Evolutionary conservation across 2,888 invertebrate species (phyloP).

Genomic region (Leptopterna dolabrata): DNA sequence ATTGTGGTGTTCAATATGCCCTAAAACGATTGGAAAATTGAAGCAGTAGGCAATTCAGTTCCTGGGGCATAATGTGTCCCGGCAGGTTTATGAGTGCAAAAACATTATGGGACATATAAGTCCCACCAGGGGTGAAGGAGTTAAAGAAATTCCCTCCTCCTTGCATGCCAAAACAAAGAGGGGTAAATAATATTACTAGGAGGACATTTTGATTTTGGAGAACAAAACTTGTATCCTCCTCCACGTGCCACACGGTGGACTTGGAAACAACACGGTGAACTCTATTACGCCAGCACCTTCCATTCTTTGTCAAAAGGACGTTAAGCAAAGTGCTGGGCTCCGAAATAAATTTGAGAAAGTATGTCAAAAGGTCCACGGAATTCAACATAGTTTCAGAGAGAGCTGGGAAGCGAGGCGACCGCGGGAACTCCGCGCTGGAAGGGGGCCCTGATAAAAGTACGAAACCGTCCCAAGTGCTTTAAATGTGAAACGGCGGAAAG

Average conservation of each 20-base stretch:
- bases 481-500: conserved; percentile 37
- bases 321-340: not conserved
- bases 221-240: too few species aligned
- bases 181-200: too few species aligned
- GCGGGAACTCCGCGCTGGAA: conserved; percentile 8
- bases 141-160: too few species aligned
- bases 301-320: not conserved
- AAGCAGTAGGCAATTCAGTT: too few species aligned
- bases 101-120: too few species aligned
- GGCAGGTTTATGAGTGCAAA: too few species aligned
- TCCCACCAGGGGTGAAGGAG: too few species aligned
- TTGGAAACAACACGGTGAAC: not conserved
- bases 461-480: conserved; percentile 36
- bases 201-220: too few species aligned
- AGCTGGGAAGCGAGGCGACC: conserved; percentile 10
- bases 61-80: too few species aligned
- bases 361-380: conserved; percentile 43
- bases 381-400: conserved; percentile 36
- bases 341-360: conserved; percentile 45
- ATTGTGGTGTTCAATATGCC: too few species aligned
- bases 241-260: not conserved
- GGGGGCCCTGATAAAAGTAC: conserved; percentile 22
- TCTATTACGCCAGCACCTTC: not conserved
- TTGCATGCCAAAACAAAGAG: too few species aligned
- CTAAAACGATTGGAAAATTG: too few species aligned